Evolutionary conservation across 2,888 invertebrate genomes (phyloP).

Genomic region (Smittia sp.): DNA sequence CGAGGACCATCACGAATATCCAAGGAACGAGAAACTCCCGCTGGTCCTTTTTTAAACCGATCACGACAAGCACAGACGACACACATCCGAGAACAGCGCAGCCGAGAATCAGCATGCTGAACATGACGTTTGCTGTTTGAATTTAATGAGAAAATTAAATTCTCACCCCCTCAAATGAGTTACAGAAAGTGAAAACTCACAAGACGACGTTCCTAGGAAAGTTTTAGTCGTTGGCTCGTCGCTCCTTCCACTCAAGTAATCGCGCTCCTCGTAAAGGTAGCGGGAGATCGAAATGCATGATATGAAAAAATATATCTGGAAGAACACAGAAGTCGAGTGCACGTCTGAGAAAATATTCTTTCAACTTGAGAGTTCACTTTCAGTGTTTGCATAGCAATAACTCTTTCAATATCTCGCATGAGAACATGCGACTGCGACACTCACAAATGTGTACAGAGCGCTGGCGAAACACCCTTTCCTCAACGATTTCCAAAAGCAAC

Average conservation of each 20-base stretch:
- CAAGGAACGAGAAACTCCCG: slow-evolving; percentile 71
- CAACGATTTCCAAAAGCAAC: slow-evolving; percentile 52
- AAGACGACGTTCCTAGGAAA: slow-evolving; percentile 56
- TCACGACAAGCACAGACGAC: slow-evolving; percentile 64
- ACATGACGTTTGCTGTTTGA: slow-evolving; percentile 68
- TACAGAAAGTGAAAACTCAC: slow-evolving; percentile 45
- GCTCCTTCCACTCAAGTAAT: slow-evolving; percentile 62
- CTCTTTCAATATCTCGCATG: not conserved
- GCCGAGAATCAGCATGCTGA: slow-evolving; percentile 65
- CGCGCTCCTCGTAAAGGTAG: slow-evolving; percentile 65
- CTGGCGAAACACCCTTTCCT: slow-evolving; percentile 50
- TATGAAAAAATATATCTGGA: slow-evolving; percentile 66
- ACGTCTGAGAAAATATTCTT: too few species aligned
- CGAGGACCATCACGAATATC: slow-evolving; percentile 65
- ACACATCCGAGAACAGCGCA: slow-evolving; percentile 68
- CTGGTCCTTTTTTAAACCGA: slow-evolving; percentile 72
- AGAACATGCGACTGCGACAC: slow-evolving; percentile 41
- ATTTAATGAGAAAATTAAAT: not conserved
- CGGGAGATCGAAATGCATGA: slow-evolving; percentile 64
- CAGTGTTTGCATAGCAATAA: not conserved
- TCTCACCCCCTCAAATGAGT: too few species aligned
- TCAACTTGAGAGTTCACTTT: too few species aligned
- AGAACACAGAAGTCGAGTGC: too few species aligned
- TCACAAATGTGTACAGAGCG: slow-evolving; percentile 47
- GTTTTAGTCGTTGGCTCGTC: slow-evolving; percentile 58